Evolutionary conservation across 2,113 vertebrate species (phyloP).

Genomic region (Xiphophorus couchianus): DNA sequence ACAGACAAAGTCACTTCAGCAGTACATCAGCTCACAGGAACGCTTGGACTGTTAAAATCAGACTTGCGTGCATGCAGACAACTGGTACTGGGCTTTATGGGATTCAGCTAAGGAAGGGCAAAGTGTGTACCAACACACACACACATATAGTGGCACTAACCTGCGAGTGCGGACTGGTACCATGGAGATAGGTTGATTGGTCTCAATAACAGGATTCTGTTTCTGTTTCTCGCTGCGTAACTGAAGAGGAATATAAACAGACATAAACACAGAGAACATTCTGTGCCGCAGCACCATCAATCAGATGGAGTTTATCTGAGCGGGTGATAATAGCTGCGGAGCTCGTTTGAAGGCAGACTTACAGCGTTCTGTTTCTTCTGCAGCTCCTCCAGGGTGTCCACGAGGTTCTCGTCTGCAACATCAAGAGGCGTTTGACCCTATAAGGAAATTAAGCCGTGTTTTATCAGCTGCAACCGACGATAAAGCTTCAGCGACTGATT

Average conservation of each 20-base stretch:
- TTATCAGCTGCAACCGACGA: neutral
- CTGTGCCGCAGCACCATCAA: constrained; percentile 41
- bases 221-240: constrained; percentile 82
- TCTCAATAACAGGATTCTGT: constrained; percentile 80
- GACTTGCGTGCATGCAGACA: constrained; percentile 50
- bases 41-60: constrained; percentile 38
- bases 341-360: constrained; percentile 56
- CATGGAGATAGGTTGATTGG: constrained; percentile 72
- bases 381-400: constrained; percentile 81
- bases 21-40: constrained; percentile 22
- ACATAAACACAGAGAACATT: constrained; percentile 64
- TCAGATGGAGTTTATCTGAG: constrained; percentile 61
- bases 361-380: constrained; percentile 85
- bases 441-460: constrained; percentile 44
- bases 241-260: constrained; percentile 73
- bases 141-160: constrained; percentile 71
- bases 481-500: neutral
- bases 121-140: constrained; percentile 43
- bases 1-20: constrained; percentile 13
- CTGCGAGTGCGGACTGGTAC: constrained; percentile 80
- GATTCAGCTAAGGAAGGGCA: constrained; percentile 45
- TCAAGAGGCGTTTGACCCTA: constrained; percentile 83
- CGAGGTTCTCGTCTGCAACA: constrained; percentile 81
- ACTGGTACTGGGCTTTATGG: constrained; percentile 42
- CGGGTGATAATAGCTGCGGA: constrained; percentile 28